Conservation (phyloP, 2,888 invertebrate genomes). For the Metallyticus violacea region DNA sequence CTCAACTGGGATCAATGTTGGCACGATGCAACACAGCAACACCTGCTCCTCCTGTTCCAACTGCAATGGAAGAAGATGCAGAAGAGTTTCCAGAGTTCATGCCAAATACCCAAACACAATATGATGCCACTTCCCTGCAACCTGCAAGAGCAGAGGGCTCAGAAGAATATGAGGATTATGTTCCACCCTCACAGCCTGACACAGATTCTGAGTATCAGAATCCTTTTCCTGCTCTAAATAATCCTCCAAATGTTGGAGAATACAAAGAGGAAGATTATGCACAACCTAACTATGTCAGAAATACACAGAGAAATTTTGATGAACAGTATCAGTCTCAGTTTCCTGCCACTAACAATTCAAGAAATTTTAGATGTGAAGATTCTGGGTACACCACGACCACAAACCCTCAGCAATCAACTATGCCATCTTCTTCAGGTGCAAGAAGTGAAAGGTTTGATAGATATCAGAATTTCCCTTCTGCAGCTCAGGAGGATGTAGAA, state of each 20-base stretch:
- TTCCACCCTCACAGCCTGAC: not conserved
- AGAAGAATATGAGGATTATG: not conserved
- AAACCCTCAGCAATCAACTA: not conserved
- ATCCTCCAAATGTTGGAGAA: not conserved
- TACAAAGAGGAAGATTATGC: not conserved
- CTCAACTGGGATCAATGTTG: conserved; percentile 3
- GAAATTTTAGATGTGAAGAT: not conserved
- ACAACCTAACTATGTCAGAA: not conserved
- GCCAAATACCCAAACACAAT: not conserved
- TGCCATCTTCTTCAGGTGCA: not conserved
- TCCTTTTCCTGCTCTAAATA: not conserved
- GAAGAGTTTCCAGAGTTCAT: not conserved
- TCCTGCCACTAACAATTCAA: not conserved
- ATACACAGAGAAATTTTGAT: not conserved
- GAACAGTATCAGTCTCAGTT: not conserved
- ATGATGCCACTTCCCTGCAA: not conserved
- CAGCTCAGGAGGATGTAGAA: not conserved
- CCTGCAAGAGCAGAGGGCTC: not conserved
- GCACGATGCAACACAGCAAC: conserved; percentile 10
- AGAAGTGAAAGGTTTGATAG: not conserved
- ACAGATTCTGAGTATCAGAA: not conserved
- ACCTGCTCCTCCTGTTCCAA: not conserved
- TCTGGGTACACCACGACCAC: not conserved
- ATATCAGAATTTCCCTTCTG: not conserved
- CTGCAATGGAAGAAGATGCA: not conserved